Percentiles rank a stretch among this genome's conserved stretches.
These are phyloP conservation scores for Drosophila merina DNA, from an alignment of 2,888 invertebrate species.

Conservation along the genomic window DNA sequence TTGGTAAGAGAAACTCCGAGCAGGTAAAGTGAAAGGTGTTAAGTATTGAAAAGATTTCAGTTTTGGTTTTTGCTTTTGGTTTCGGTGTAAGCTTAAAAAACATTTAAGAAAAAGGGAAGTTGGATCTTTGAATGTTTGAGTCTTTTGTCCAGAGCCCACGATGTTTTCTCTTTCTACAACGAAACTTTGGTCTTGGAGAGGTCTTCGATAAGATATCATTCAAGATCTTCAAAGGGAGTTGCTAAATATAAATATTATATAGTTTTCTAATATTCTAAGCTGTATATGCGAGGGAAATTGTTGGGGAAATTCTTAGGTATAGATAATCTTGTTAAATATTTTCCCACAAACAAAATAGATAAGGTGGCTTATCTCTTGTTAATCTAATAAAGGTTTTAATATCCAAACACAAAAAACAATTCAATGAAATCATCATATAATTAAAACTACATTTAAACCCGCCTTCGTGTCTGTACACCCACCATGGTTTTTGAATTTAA, in stretches of 20 bases:
- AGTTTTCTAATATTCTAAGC: neutral
- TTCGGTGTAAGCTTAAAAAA: conserved; percentile 24
- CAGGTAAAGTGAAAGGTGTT: conserved; percentile 42
- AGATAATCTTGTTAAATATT: neutral
- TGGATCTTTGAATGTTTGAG: conserved; percentile 11
- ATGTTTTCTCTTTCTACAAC: conserved; percentile 34
- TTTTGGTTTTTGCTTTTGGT: conserved; percentile 13
- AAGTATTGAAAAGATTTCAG: conserved; percentile 20
- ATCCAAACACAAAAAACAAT: neutral
- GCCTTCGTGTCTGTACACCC: conserved; percentile 17
- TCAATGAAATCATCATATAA: conserved; percentile 23
- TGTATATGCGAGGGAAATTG: too few species aligned
- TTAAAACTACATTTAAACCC: conserved; percentile 15
- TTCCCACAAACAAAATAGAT: neutral
- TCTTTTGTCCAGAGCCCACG: conserved; percentile 10
- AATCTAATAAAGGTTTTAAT: neutral
- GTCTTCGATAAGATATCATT: too few species aligned
- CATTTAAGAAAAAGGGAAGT: conserved; percentile 10
- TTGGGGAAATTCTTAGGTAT: too few species aligned
- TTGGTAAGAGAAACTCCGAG: conserved; percentile 30
- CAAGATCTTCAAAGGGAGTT: neutral
- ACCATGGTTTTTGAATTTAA: conserved; percentile 6
- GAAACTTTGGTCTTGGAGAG: conserved; percentile 13
- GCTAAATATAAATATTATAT: too few species aligned
- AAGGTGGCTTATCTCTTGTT: neutral